Base-by-base conservation (phyloP, 1,140 invertebrate species). In the Nylanderia fulva region DNA sequence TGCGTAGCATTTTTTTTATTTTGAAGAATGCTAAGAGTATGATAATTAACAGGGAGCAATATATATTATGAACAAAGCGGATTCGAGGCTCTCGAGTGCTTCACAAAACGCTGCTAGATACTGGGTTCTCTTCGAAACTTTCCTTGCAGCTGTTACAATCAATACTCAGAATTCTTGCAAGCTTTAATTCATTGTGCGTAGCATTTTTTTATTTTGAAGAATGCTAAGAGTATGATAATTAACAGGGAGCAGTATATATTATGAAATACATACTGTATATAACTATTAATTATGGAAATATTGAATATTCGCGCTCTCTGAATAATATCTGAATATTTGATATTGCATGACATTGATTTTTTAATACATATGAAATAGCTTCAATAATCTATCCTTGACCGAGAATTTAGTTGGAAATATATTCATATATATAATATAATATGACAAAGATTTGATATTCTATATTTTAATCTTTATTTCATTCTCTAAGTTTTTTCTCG, bases 61-160 rank as follows among this genome's bases (percentile, higher is more conserved):
- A 39, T 48, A 48, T 48, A 18, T 69, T 29, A 11, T 52, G 0
- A n/a, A n/a, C n/a, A 80, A 42, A 45, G 36, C 48, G 21, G 58
- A 24, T 68, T 39, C 54, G 33, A 54, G n/a, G n/a, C 13, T n/a
- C 8, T 11, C 48, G 18, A 52, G 21, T 54, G 21, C 29, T 33
- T 33, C n/a, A 21, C 52, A 21, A 80, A 56, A 58, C n/a, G 3
- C 7, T 9, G 52, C 15, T 5, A 42, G 7, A 7, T 42, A 9
- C 33, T 42, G 27, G 48, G 42, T 21, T 58, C 45, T 60, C 33
- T 80, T 54, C 42, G 64, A 80, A n/a, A 21, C 18, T 58, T 52
- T 9, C 21, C 21, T 69, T 56, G 6, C 39, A 56, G 13, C 1
- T 18, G 9, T 18, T 48, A 27, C 36, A 58, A 58, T 58, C 2